These are phyloP conservation scores for Lordiphosa collinella DNA, from an alignment of 1,140 invertebrate genomes.

Conservation along the genomic window DNA sequence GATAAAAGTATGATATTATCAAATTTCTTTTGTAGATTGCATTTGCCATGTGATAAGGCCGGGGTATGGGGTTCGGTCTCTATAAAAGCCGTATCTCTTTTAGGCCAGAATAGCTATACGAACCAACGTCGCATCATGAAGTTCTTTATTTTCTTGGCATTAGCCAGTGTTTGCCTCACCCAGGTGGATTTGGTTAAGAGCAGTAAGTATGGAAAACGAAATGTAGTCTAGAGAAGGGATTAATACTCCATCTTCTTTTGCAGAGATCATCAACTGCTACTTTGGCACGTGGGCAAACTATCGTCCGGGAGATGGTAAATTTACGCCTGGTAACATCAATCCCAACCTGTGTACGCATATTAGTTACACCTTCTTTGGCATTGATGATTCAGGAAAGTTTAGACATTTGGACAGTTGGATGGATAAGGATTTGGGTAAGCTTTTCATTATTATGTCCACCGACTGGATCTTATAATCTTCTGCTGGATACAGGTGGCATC, in stretches of 20 bases:
- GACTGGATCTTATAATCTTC: not conserved
- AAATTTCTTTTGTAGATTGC: too few relatives aligned
- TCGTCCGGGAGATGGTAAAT: conserved; percentile 81
- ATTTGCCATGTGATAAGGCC: too few relatives aligned
- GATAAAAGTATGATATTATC: too few relatives aligned
- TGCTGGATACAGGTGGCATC: conserved; percentile 32
- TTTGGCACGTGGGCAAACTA: conserved; percentile 85
- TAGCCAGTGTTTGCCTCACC: conserved; percentile 29
- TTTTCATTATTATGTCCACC: too few relatives aligned
- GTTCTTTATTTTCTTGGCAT: conserved; percentile 14
- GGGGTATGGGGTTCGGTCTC: too few relatives aligned
- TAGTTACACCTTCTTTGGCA: conserved; percentile 85
- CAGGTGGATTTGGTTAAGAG: conserved; percentile 14
- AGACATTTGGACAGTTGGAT: conserved; percentile 82
- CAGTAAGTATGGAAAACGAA: conserved; percentile 26
- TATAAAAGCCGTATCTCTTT: too few relatives aligned
- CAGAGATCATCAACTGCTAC: conserved; percentile 85
- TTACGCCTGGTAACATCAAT: conserved; percentile 82
- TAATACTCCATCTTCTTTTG: not conserved
- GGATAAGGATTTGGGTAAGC: conserved; percentile 80
- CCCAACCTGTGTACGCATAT: conserved; percentile 85
- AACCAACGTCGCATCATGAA: conserved; percentile 36
- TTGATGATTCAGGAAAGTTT: conserved; percentile 79
- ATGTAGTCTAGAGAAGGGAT: too few relatives aligned
- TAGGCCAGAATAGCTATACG: not conserved